Conservation (phyloP, 2,797 vertebrate species). For the Discoglossus pictus region DNA sequence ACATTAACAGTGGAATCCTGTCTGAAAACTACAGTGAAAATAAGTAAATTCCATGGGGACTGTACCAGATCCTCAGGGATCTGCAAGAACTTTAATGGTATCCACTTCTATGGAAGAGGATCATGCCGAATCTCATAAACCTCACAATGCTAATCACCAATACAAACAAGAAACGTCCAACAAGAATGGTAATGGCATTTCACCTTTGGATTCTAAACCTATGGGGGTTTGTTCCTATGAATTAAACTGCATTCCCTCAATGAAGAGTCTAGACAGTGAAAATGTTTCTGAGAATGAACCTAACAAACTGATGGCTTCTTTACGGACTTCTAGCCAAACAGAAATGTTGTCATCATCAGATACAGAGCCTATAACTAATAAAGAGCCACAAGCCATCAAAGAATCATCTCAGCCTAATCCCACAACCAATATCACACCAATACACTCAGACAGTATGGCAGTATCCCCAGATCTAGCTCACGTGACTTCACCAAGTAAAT, state of each 20-base stretch:
- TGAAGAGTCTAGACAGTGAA: conserved; percentile 23
- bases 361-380: conserved; percentile 18
- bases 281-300: conserved; percentile 46
- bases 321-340: conserved; percentile 58
- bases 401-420: not conserved
- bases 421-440: not conserved
- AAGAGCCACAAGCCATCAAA: conserved; percentile 6
- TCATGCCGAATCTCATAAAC: conserved; percentile 60
- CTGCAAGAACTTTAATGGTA: conserved; percentile 78
- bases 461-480: conserved; percentile 52
- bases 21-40: not conserved
- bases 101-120: conserved; percentile 72
- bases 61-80: conserved; percentile 82
- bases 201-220: conserved; percentile 32
- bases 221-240: conserved; percentile 57
- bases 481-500: conserved; percentile 47
- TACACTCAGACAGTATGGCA: conserved; percentile 25
- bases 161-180: conserved; percentile 59
- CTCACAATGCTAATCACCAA: conserved; percentile 69
- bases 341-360: conserved; percentile 35
- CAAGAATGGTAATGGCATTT: conserved; percentile 70
- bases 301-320: conserved; percentile 56
- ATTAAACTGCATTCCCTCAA: conserved; percentile 49
- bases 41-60: conserved; percentile 83
- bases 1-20: not conserved